Percentiles rank a stretch among this genome's conserved stretches.
Conservation (phyloP, 2,797 vertebrate genomes). For the Sciurus vulgaris region DNA sequence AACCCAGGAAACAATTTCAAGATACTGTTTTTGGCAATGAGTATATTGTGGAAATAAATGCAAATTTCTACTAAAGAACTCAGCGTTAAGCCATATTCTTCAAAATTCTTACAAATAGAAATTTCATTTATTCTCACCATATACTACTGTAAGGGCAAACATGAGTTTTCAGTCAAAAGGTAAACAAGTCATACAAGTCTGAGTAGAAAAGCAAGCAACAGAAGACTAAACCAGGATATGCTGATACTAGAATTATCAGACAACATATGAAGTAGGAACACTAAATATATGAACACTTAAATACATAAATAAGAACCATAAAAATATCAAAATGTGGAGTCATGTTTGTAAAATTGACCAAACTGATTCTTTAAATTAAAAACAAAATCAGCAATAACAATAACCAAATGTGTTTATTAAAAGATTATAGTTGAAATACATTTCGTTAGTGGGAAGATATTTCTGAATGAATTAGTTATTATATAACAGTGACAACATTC, state of each 20-base stretch:
- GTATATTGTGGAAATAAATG: neutral
- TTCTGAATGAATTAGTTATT: neutral
- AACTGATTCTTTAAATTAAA: neutral
- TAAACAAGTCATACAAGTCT: neutral
- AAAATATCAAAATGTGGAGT: neutral
- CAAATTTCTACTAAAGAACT: neutral
- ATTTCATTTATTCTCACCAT: too few species aligned
- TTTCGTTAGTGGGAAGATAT: neutral
- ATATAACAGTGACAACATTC: neutral
- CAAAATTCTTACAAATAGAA: neutral
- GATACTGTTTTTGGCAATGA: neutral
- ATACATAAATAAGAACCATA: neutral
- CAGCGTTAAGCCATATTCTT: neutral
- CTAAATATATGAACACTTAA: neutral
- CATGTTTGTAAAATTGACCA: neutral
- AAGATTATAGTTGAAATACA: neutral
- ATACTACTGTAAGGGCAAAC: neutral
- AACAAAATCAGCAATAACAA: neutral
- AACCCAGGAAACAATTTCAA: neutral
- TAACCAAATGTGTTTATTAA: neutral
- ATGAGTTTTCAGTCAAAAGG: neutral
- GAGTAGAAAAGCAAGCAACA: neutral
- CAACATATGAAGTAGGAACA: neutral
- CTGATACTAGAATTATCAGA: neutral
- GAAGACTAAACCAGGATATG: neutral